Base-by-base conservation (phyloP, 2,888 invertebrate species). In the Amaurobius ferox region DNA sequence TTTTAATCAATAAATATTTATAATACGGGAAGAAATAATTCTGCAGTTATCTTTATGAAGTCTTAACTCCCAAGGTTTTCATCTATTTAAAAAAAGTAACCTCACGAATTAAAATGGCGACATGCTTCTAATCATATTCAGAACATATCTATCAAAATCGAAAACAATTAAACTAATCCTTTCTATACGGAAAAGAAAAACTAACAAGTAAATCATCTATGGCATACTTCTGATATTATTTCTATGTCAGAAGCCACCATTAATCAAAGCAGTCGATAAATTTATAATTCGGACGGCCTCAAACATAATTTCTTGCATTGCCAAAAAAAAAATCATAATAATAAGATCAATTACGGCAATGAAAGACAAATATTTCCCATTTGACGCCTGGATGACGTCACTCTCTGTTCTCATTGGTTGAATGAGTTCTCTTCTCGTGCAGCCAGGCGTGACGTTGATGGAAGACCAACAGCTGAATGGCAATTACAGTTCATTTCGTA, bases 391-490 rank as follows among this genome's bases (percentile, higher is more conserved):
- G 11, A 23, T 55, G 55, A 55, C 55, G 55, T 55, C 55, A 55
- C 55, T 16, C 9, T 44, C 44, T n/a, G 2, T n/a, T 44, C n/a
- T 9, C n/a, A 44, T 44, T 55, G 55, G 55, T 23, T 16, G 55
- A 55, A 55, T 3, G 16, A 11, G 11, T 55, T 55, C 11, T 55
- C 55, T 2, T 44, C 44, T 44, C 44, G 44, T 16, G 16, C 35
- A 44, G 44, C 16, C 44, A 23, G 55, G 55, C 55, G 23, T 55
- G 55, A 55, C 55, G 55, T 55, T 55, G 55, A 55, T 55, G 23
- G 55, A 55, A 55, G 55, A 55, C 55, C 55, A 55, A 23, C 55
- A 23, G 11, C 19, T 23, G 2, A 55, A 55, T 55, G 23, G 55
- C 55, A 55, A 55, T 55, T 55, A 55, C 55, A 55, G 55, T 23